These are phyloP conservation scores for Ennomos quercinarius DNA, from an alignment of 2,888 invertebrate species.

Conservation along the genomic window DNA sequence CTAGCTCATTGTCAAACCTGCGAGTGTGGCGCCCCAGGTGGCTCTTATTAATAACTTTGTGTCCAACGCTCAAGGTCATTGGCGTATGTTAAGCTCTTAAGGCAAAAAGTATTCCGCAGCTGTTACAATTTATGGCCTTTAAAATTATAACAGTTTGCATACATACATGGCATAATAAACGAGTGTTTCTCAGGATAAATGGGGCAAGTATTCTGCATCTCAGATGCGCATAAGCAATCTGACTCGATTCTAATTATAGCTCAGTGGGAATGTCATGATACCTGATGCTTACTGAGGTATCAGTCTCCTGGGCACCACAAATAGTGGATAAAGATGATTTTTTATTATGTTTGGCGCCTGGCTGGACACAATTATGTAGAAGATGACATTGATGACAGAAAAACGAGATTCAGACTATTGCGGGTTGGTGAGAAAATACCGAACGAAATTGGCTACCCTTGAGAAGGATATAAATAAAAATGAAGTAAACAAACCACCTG, in stretches of 20 bases:
- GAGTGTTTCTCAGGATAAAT: slow-evolving; percentile 51
- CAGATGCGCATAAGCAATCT: slow-evolving; percentile 67
- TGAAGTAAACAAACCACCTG: no score
- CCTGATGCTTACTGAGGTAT: slow-evolving; percentile 57
- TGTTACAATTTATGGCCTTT: slow-evolving; percentile 27
- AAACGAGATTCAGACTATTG: no score
- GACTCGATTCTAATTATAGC: slow-evolving; percentile 71
- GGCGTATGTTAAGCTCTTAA: no score
- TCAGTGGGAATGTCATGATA: slow-evolving; percentile 57
- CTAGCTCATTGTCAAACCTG: no score
- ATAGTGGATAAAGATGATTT: slow-evolving; percentile 14
- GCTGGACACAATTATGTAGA: no score
- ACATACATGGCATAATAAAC: slow-evolving; percentile 43
- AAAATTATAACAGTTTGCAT: slow-evolving; percentile 34
- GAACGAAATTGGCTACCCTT: no score
- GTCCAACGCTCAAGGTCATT: no score
- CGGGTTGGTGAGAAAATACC: no score
- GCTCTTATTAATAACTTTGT: no score
- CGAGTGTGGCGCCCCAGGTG: no score
- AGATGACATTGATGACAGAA: no score
- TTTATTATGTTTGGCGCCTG: slow-evolving; percentile 1
- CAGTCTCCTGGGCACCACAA: slow-evolving; percentile 36
- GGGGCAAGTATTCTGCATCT: slow-evolving; percentile 68
- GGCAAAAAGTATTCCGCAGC: slow-evolving; percentile 19
- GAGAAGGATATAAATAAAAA: no score